Conservation (phyloP, 92 coral and sea anemone genomes). For the Porites lobata region DNA sequence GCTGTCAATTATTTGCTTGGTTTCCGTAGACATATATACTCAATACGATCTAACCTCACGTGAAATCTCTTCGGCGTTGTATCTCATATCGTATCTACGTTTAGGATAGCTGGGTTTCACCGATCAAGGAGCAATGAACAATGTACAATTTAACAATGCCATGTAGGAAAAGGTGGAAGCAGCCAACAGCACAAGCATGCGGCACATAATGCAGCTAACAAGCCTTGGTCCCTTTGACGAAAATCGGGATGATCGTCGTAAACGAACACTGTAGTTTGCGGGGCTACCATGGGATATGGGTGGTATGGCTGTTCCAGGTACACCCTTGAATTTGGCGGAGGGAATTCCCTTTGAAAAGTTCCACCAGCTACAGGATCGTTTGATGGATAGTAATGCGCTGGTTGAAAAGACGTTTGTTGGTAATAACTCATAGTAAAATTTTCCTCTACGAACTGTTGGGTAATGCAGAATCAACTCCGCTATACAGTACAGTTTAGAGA, state of each 20-base stretch:
- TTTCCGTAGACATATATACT: no score
- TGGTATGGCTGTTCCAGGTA: slow-evolving; percentile 71
- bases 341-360: slow-evolving; percentile 5
- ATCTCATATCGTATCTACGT: background rate
- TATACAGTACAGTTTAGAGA: background rate
- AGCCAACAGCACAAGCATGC: slow-evolving; percentile 90
- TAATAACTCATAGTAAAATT: slow-evolving; percentile 26
- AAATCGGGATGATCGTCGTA: slow-evolving; percentile 59
- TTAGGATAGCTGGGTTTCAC: no score
- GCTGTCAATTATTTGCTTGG: no score
- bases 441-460: no score
- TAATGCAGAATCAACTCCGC: background rate
- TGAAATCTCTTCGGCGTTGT: no score
- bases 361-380: background rate
- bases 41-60: no score
- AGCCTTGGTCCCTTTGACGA: slow-evolving; percentile 64
- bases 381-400: slow-evolving; percentile 47
- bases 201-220: slow-evolving; percentile 84
- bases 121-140: background rate
- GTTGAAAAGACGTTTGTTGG: slow-evolving; percentile 48
- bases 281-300: slow-evolving; percentile 72
- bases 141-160: slow-evolving; percentile 32
- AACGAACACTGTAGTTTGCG: slow-evolving; percentile 65
- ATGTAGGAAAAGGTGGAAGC: slow-evolving; percentile 77
- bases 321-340: slow-evolving; percentile 22